Conservation (phyloP, 2,113 vertebrate genomes). For the Xiphophorus hellerii region DNA sequence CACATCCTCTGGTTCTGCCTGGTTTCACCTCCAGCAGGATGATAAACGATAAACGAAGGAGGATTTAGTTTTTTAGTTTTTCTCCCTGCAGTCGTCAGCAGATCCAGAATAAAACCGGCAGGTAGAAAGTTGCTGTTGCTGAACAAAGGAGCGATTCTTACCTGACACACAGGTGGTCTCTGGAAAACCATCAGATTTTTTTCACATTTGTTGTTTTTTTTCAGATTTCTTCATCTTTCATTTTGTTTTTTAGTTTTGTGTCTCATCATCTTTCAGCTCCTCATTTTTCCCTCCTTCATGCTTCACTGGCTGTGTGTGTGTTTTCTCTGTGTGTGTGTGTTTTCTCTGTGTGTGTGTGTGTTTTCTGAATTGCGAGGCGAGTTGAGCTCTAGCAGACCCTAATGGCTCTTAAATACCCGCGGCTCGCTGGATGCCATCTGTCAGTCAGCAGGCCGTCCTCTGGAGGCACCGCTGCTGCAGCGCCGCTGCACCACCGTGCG, state of each 20-base stretch:
- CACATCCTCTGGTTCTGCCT: constrained; percentile 79
- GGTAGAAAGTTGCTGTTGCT: neutral
- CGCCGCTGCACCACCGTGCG: too few relatives aligned
- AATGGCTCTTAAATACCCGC: constrained; percentile 73
- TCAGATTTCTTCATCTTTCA: neutral
- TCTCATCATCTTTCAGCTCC: constrained; percentile 48
- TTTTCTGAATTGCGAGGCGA: constrained; percentile 55
- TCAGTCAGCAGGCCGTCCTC: constrained; percentile 62
- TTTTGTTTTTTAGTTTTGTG: neutral
- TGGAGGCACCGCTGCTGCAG: neutral
- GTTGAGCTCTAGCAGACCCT: constrained; percentile 63
- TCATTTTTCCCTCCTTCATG: constrained; percentile 57
- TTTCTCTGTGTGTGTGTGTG: constrained; percentile 23
- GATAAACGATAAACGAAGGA: constrained; percentile 25
- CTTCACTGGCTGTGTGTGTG: constrained; percentile 52
- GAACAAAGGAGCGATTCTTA: constrained; percentile 6
- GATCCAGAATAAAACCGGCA: constrained; percentile 2
- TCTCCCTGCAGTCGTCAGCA: constrained; percentile 31
- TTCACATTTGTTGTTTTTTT: too few relatives aligned
- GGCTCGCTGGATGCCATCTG: constrained; percentile 65
- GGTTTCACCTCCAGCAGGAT: constrained; percentile 73
- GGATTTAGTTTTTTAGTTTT: constrained; percentile 27
- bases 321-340: constrained; percentile 21
- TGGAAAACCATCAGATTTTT: neutral
- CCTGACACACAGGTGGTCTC: neutral